Base-by-base conservation (phyloP, 2,888 invertebrate species). In the Erebia ligea region DNA sequence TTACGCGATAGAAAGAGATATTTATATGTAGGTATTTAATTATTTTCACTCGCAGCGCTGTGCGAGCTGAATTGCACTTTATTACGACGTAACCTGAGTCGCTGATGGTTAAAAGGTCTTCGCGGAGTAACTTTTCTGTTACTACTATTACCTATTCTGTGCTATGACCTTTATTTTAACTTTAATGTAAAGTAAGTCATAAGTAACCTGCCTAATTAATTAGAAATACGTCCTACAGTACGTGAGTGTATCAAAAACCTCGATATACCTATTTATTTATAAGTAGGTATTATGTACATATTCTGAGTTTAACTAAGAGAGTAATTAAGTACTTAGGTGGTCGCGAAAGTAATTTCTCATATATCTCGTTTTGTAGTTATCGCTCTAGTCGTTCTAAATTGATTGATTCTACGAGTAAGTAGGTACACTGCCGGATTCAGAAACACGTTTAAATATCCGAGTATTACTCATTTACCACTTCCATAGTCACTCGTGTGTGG, bases 401-500 rank as follows among this genome's bases (percentile, higher is more conserved):
- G 69, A 70, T 62, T 70, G 67, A 72, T 67, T 74, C 70, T 52
- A 71, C 69, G 63, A 59, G 72, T 45, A 48, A 19, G 21, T 72
- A n/a, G n/a, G n/a, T n/a, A n/a, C n/a, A 69, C 65, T 71, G 61
- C 59, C 68, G 66, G 69, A 66, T 62, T 65, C 52, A 56, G 40
- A 64, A 52, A 71, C 71, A 54, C 69, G 70, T 67, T 67, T 10
- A 9, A 19, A 17, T 69, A 59, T 69, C 71, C 67, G 74, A 72
- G 69, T 68, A 69, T 64, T 54, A 67, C 58, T 48, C 65, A 67
- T 59, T 57, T 76, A 70, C 68, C 68, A 71, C 67, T 67, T 72
- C 61, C 69, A 73, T 48, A 57, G 17, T 48, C 52, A 76, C 72
- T 76, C 73, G 75, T 70, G 68, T 52, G 66, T 68, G 71, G 73